Conservation (phyloP, 2,797 vertebrate species). For the Pantherophis alleghaniensis region DNA sequence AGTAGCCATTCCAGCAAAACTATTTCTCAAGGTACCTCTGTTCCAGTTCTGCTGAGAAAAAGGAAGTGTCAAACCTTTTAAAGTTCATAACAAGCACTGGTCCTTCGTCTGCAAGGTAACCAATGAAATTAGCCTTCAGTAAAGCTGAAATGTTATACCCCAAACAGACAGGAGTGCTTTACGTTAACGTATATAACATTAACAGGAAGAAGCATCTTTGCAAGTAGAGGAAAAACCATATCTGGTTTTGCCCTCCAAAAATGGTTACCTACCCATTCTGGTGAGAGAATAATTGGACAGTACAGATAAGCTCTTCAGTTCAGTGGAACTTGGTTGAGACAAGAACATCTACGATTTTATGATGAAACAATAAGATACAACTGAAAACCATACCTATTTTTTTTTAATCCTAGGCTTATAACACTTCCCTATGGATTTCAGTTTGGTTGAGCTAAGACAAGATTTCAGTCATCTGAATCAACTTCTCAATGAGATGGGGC, state of each 20-base stretch:
- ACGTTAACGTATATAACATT: neutral
- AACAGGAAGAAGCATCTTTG: neutral
- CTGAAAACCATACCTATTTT: neutral
- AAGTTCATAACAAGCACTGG: neutral
- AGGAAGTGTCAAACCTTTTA: neutral
- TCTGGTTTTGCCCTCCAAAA: neutral
- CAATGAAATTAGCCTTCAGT: neutral
- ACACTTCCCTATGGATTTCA: neutral
- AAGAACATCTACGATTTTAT: neutral
- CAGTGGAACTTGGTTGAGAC: neutral
- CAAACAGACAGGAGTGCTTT: neutral
- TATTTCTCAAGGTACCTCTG: neutral
- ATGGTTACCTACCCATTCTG: neutral
- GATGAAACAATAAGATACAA: neutral
- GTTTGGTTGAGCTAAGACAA: neutral
- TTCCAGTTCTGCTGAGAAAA: neutral
- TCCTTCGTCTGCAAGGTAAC: neutral
- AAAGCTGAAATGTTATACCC: neutral
- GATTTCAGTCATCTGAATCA: neutral
- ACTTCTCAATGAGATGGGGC: neutral
- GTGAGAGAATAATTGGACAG: neutral
- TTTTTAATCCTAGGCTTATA: neutral
- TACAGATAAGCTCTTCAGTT: neutral
- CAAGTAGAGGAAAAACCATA: neutral
- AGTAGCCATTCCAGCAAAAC: neutral